Evolutionary conservation across 1,140 invertebrate genomes (phyloP), one percentile per base, ranked within the genome.

Genomic region (Heliconius melpomene): DNA sequence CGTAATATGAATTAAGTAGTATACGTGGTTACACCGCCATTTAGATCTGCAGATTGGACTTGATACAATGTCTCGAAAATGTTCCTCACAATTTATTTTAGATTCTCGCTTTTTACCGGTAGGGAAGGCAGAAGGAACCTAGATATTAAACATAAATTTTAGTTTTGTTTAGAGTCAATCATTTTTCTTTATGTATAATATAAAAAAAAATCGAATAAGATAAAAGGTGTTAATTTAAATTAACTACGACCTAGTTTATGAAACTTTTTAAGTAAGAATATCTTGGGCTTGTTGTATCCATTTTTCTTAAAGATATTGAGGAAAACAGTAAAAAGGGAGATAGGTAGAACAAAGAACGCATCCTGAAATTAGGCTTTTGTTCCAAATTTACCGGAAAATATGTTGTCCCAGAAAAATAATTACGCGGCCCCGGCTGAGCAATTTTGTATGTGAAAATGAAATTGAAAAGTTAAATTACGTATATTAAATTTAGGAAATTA

Each of bases 21-120:
- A 60, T 66, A 54, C 18, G 60, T 76, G 79, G 81, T 79, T 81
- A 79, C 81, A 84, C 85, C 84, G 78, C 72, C 80, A 82, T 85
- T 84, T 84, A 87, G 84, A 84, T 84, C 82, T 81, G 72, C 18
- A 75, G 75, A 79, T 79, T 77, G 23, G 29, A 20, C 16, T 7
- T 72, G 71, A 72, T 13, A 29, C 26, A 18, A 60, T 23, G 9
- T 66, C n/a, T 16, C 9, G 8, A 13, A 29, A 66, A 29, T 26
- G 5, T 1, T 29, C 11, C 9, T 66, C 1, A 26, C 0, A 2
- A 26, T 66, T 66, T 66, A n/a, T 66, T 29, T 66, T 23, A 57
- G 6, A 20, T 52, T 52, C 18, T 8, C 54, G 3, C 3, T n/a
- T 23, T 3, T 57, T 23, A 8, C 8, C n/a, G 23, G 54, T 2